Base-by-base conservation (phyloP, 1,140 invertebrate species). In the Hyles euphorbiae region DNA sequence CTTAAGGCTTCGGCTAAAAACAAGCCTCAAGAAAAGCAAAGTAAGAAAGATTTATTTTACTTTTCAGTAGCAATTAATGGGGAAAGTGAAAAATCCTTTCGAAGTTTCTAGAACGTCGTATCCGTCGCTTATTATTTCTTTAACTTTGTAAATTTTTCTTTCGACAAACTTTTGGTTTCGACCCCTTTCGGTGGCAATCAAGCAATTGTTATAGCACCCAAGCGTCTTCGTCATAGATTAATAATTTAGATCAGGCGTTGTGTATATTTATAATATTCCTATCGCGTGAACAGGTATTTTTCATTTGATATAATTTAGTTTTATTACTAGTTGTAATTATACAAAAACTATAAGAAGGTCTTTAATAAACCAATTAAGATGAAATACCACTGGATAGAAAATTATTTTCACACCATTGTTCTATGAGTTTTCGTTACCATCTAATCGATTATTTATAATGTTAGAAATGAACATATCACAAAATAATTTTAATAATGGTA, bases 21-120 rank as follows among this genome's bases (percentile, higher is more conserved):
- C 67, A 76, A 76, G 65, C 63, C 70, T 71, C 56, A 72, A 72
- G 69, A 78, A 75, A 78, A 69, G 70, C 68, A 78, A 81, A 79
- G 70, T 74, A 71, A 68, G 71, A 58, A 70, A 78, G 80, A 78
- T 81, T 84, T 83, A 83, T 84, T 87, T 82, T 77, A 78, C 78
- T 86, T 83, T 54, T 81, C 74, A 63, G 67, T 78, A 75, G 70
- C 81, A 88, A 88, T 88, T 88, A 87, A 83, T 65, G 81, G 77
- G 78, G 83, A 81, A 81, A 88, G 83, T 88, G 85, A 88, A 88
- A 88, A 88, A 88, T 88, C 81, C 83, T 77, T 70, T 63, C 54
- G 77, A 84, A 75, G 62, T 82, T 75, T 56, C 57, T 63, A 63
- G 71, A 34, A 34, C 75, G 60, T 52, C 63, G 69, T 72, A 79